Base-by-base conservation (phyloP, 2,797 vertebrate genomes). In the Eleutherodactylus coqui region DNA sequence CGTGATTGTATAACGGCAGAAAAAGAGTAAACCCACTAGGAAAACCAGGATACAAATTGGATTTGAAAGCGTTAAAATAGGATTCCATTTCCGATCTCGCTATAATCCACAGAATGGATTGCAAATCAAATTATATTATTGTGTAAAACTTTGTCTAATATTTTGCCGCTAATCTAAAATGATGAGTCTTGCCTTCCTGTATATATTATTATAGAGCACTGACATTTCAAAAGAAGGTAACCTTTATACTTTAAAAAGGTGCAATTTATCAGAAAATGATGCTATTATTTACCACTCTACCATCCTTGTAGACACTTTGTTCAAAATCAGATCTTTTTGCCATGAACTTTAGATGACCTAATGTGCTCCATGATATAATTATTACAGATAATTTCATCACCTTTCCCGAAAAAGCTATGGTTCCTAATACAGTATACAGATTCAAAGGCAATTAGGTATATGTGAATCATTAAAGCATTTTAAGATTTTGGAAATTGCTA, bases 381-480 rank as follows among this genome's bases (percentile, higher is more conserved):
- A 85, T 85, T 85, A 70, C 36, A 14, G 64, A 78, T 85, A 41
- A 85, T 79, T 79, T 79, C 38, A 47, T 79, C 76, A 85, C 83
- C 83, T 77, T 84, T 67, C 19, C 55, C 0, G 27, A 85, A 69
- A 79, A 70, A 79, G 47, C 24, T 45, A 51, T n/a, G 14, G 45
- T 19, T 69, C 76, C 47, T 85, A 67, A 85, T 85, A 41, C 17
- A 19, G 34, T 69, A 79, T 53, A 45, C n/a, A 55, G 73, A 78
- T 53, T 49, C 75, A 51, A 69, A 53, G 60, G 83, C 83, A 85
- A 85, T 85, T 85, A 85, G 64, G 32, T 85, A 78, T 85, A 78
- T 41, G 24, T 79, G 83, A 84, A 85, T 85, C 75, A 70, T 77
- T 77, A 84, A 84, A 84, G 47, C 60, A 69, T 85, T 55, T 69